Evolutionary conservation across 2,888 invertebrate species (phyloP), one percentile per base, ranked within the genome.

Genomic region (Eilema caniola): DNA sequence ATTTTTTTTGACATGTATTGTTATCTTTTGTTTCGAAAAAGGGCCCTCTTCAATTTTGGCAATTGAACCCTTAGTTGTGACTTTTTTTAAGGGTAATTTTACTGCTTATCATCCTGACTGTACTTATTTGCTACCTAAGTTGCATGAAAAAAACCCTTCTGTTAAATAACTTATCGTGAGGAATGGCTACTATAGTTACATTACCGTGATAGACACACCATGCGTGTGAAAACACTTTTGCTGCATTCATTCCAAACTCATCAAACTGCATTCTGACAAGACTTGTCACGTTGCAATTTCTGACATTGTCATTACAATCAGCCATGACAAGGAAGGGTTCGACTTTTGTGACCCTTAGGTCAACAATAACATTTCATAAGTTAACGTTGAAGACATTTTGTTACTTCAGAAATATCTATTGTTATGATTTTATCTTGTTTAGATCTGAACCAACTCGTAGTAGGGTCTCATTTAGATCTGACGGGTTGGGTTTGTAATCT

Each of bases 241-340:
- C 74, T 77, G 80, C 84, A 84, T 76, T 76, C 83, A 84, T 83
- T 82, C 78, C 70, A 79, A 79, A 78, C 80, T 86, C 87, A 90
- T 91, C 89, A 90, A 89, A 86, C 76, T 88, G 87, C 88, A 89
- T 89, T 82, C 77, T 89, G 90, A 85, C 88, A 77, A 84, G 89
- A 87, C 89, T 82, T 85, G 87, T 84, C 83, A 83, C 78, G 80
- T 85, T 88, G 88, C 90, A 88, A 90, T 86, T 86, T 86, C 76
- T 81, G 72, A 82, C 81, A 88, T 89, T 91, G 89, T 89, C 84
- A 79, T 80, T 79, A 81, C 79, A 79, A 66, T 75, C 78, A 65
- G 61, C 59, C 67, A 72, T 72, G 68, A 74, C 75, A 76, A 72
- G 76, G 85, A 88, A 85, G 89, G 90, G 89, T 88, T 78, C 77